Evolutionary conservation across 2,888 invertebrate species (phyloP).

Genomic region (Parnassius mnemosyne): DNA sequence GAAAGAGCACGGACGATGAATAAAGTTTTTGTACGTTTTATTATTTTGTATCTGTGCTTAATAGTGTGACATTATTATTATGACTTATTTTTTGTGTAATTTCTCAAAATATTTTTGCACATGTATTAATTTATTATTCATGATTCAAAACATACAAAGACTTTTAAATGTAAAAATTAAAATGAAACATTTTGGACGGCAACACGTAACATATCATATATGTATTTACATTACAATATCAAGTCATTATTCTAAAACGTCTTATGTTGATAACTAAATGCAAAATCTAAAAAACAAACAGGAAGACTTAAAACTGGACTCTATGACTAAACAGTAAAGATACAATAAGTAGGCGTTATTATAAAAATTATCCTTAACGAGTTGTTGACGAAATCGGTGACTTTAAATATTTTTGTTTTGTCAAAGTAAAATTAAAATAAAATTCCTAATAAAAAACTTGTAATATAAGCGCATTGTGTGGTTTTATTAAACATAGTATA

Average conservation of each 20-base stretch:
- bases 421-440: not conserved
- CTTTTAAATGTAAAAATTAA: constrained; percentile 17
- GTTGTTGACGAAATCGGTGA: not conserved
- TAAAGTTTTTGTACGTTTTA: constrained; percentile 25
- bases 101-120: not conserved
- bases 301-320: constrained; percentile 65
- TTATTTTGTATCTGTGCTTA: constrained; percentile 3
- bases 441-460: not conserved
- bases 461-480: not conserved
- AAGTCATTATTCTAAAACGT: constrained; percentile 49
- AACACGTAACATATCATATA: constrained; percentile 39
- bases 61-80: constrained; percentile 1
- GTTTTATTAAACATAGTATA: not conserved
- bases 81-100: not conserved
- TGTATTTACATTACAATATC: constrained; percentile 54
- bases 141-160: constrained; percentile 10
- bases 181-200: constrained; percentile 62
- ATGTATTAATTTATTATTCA: constrained; percentile 2
- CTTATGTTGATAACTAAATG: constrained; percentile 71
- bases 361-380: not conserved
- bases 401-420: constrained; percentile 1
- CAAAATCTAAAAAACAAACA: constrained; percentile 62
- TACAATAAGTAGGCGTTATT: constrained; percentile 15
- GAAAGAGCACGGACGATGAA: constrained; percentile 9
- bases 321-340: constrained; percentile 48